Evolutionary conservation across 2,888 invertebrate genomes (phyloP), one percentile per base, ranked within the genome.

Genomic region (Spodoptera exigua): DNA sequence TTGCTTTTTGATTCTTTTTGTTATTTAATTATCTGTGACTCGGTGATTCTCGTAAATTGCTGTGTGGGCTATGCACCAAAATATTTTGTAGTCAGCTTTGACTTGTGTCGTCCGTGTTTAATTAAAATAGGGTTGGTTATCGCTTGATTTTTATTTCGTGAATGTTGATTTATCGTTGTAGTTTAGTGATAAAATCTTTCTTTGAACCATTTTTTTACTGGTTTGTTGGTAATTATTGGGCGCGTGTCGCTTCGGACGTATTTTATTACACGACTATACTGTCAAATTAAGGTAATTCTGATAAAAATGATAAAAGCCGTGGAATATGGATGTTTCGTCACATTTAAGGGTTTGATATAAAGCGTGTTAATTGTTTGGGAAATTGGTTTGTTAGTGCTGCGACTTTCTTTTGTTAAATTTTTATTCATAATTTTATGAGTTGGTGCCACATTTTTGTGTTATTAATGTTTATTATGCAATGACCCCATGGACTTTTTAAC

Each of bases 1-100:
- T 67, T 39, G 70, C 56, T 70, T 55, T 67, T 52, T 41, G 63
- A 82, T 81, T 80, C 85, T 86, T 90, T 90, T 89, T 89, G 88
- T 89, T 86, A 88, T 89, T 91, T 90, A 90, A 90, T 91, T 90
- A 88, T 87, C 88, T 87, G 87, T 87, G 87, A 87, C 87, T 85
- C 70, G 27, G 67, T 82, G 82, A 85, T 86, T 84, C 83, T 79
- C 82, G 84, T 89, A 86, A 89, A 89, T 86, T 84, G 83, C 74
- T 78, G 84, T 79, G 81, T 80, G 76, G 79, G 81, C 76, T 76
- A 81, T 57, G 39, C 53, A 62, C 43, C 40, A 55, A 34, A 27
- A 32, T 13, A 27, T 3, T 13, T 5, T 27, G 2, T 7, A 4
- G 13, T 0, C 21, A 7, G 11, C 0, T n/a, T 44, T 21, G 17